Evolutionary conservation across 2,797 vertebrate species (phyloP), one percentile per base, ranked within the genome.

Genomic region (Petrocephalus schoutedeni): DNA sequence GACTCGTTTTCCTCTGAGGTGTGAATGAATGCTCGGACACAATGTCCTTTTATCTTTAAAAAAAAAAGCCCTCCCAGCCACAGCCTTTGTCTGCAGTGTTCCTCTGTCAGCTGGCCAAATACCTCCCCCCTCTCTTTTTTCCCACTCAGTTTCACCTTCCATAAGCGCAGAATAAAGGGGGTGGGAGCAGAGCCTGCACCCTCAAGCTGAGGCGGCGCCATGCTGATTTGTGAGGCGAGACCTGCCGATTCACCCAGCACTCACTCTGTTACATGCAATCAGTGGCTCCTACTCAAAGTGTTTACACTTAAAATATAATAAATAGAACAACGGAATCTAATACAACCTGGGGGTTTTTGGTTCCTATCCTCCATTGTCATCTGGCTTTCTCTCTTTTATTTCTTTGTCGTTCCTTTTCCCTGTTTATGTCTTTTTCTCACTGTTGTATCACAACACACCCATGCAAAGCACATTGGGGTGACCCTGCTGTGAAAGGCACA

Each of bases 241-340:
- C 87, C 71, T 87, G 89, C 77, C 90, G 92, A 91, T 91, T 88
- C 90, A 89, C 57, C 71, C 92, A 45, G 36, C 91, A 92, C 56
- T 71, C 90, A 90, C 89, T 92, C 23, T 91, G 90, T 94, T 93
- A 94, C 94, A 91, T 93, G 93, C 94, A 91, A 92, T 92, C 91
- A 92, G 64, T 6, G 12, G 64, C 16, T 16, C 36, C 71, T 77
- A 14, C 32, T 45, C 71, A 71, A 71, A 71, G 32, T 77, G 36
- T 49, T 45, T 36, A 54, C 9, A 54, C 10, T 12, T 12, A 71
- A 77, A 77, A 45, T 45, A 19, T 45, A 45, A 77, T 74, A 41
- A 74, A 74, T 32, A 45, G 16, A 45, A 45, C 14, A 3, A 19
- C 7, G 41, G 5, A 16, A 89, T 90, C 91, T 88, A 91, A 88